These are phyloP conservation scores for Cairina moschata DNA, from an alignment of 2,113 vertebrate species.

Conservation along the genomic window DNA sequence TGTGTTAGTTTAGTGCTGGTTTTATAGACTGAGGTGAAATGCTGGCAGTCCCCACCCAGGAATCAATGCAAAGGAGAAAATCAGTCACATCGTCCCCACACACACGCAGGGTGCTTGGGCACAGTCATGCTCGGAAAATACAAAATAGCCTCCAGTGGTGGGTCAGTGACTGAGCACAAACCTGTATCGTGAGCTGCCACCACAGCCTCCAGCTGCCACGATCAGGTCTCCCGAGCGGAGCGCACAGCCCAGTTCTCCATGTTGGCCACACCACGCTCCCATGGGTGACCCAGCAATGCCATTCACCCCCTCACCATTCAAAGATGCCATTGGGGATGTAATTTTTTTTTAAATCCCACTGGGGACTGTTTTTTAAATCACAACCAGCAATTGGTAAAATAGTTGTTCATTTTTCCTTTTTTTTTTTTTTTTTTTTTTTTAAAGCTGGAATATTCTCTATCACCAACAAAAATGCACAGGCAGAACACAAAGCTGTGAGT, in stretches of 20 bases:
- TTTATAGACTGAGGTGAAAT: background rate
- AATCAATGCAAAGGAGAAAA: background rate
- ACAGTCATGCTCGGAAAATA: background rate
- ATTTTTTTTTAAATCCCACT: too few relatives aligned
- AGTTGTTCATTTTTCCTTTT: accelerated
- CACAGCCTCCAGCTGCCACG: background rate
- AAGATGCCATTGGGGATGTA: background rate
- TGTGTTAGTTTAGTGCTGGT: background rate
- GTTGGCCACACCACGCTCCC: background rate
- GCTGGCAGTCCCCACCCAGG: background rate
- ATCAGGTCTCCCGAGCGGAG: accelerated
- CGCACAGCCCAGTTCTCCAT: accelerated
- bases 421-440: background rate
- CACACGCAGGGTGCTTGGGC: background rate
- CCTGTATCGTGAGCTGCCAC: background rate
- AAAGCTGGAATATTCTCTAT: background rate
- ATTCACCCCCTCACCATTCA: background rate
- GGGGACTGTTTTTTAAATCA: background rate
- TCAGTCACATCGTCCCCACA: accelerated
- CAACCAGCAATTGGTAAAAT: background rate
- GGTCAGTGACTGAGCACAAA: background rate
- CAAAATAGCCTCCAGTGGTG: accelerated
- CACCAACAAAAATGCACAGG: background rate
- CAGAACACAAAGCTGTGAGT: background rate
- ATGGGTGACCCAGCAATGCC: background rate